A percentile compares a stretch with the other conserved stretches of the same genome.
Conservation (phyloP, 2,888 invertebrate species). For the Aphidius colemani region DNA sequence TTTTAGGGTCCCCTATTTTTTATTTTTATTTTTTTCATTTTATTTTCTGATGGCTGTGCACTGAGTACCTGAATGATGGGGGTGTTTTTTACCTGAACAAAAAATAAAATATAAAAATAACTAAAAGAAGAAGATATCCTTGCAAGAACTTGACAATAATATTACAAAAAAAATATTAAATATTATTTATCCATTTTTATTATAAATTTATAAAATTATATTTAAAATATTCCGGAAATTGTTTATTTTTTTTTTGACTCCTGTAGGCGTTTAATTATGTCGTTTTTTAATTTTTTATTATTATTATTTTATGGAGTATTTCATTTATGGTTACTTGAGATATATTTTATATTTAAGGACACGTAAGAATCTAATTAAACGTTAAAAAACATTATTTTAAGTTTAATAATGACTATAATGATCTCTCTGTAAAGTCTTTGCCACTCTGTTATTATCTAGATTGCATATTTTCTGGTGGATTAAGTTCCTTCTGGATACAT, state of each 20-base stretch:
- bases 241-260: neutral
- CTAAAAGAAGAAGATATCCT: too few relatives aligned
- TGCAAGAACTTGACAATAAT: too few relatives aligned
- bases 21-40: neutral
- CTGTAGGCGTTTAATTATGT: neutral
- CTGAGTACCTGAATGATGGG: too few relatives aligned
- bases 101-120: too few relatives aligned
- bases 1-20: slow-evolving; percentile 33
- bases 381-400: slow-evolving; percentile 55
- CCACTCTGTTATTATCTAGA: slow-evolving; percentile 57
- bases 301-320: too few relatives aligned
- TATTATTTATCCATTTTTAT: too few relatives aligned
- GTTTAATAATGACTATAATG: slow-evolving; percentile 57
- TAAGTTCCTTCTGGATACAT: slow-evolving; percentile 44
- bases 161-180: too few relatives aligned
- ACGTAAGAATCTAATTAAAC: slow-evolving; percentile 55
- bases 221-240: too few relatives aligned
- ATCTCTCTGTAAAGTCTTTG: slow-evolving; percentile 45
- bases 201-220: too few relatives aligned
- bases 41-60: too few relatives aligned
- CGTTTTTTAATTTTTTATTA: neutral
- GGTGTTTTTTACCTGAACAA: too few relatives aligned
- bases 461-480: slow-evolving; percentile 59
- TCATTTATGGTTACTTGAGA: slow-evolving; percentile 10
- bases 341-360: slow-evolving; percentile 5